phyloP scores from a whole-genome alignment of 2,113 vertebrate genomes.

The Petaurus breviceps region DNA sequence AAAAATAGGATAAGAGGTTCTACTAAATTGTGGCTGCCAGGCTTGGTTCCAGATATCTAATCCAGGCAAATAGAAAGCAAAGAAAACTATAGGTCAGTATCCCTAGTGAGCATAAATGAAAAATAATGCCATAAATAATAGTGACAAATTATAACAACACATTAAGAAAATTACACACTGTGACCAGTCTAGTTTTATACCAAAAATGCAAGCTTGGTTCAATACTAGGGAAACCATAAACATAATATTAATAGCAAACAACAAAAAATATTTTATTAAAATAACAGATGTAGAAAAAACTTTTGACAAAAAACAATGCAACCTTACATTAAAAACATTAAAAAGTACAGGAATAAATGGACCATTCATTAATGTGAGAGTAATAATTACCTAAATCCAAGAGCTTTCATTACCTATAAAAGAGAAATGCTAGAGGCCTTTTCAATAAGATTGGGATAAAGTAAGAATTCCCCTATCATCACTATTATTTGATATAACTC shows the following conservation, averaged over 20 bases:
- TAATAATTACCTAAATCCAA: background rate
- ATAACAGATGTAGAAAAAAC: background rate
- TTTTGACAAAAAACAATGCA: background rate
- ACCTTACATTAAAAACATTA: background rate
- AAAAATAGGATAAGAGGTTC: background rate
- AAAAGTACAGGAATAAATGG: background rate
- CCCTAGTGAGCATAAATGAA: background rate
- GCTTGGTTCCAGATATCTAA: background rate
- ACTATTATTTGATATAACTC: background rate
- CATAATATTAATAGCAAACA: background rate
- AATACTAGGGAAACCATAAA: background rate
- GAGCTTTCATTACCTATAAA: background rate
- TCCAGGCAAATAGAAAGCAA: background rate
- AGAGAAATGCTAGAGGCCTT: background rate
- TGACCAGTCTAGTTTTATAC: background rate
- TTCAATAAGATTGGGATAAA: background rate
- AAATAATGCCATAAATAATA: background rate
- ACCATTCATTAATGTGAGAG: background rate
- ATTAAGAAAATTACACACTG: background rate
- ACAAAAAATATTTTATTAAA: background rate
- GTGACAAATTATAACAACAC: background rate
- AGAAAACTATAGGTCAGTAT: background rate
- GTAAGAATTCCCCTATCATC: background rate
- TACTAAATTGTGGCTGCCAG: background rate
- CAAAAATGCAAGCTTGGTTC: background rate